Evolutionary conservation across 2,113 vertebrate genomes (phyloP).

Genomic region (Rostratula benghalensis): DNA sequence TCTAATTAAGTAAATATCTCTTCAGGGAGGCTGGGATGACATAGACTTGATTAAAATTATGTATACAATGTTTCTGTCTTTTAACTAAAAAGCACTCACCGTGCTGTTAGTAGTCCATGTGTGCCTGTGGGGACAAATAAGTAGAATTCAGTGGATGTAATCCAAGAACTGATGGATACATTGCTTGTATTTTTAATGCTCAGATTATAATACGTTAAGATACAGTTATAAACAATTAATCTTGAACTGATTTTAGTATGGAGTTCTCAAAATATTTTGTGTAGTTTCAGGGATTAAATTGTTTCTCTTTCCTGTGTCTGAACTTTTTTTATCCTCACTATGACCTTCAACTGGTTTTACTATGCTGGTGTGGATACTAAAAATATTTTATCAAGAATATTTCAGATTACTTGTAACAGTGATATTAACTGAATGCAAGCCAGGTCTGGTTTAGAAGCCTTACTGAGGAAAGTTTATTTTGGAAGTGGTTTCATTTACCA

Average conservation of each 20-base stretch:
- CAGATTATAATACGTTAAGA: not conserved
- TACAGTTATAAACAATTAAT: not conserved
- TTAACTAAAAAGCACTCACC: not conserved
- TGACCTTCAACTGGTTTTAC: constrained; percentile 59
- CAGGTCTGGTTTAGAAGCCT: constrained; percentile 51
- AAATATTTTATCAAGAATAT: constrained; percentile 74
- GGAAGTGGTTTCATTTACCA: constrained; percentile 67
- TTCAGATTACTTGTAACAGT: constrained; percentile 65
- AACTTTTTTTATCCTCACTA: not conserved
- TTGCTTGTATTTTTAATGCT: not conserved
- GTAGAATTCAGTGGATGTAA: not conserved
- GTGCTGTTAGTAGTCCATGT: not conserved
- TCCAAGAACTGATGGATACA: not conserved
- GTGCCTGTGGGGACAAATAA: not conserved
- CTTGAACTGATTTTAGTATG: not conserved
- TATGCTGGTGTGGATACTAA: constrained; percentile 23
- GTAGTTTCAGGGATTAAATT: not conserved
- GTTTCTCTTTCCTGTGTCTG: not conserved
- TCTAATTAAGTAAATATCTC: not conserved
- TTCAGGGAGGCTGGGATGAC: not conserved
- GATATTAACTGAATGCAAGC: constrained; percentile 57
- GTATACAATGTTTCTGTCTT: not conserved
- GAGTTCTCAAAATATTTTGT: not conserved
- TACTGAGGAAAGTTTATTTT: constrained; percentile 70
- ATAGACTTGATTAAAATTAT: not conserved